phyloP scores from a whole-genome alignment of 2,797 vertebrate genomes.

The Acridotheres tristis region DNA sequence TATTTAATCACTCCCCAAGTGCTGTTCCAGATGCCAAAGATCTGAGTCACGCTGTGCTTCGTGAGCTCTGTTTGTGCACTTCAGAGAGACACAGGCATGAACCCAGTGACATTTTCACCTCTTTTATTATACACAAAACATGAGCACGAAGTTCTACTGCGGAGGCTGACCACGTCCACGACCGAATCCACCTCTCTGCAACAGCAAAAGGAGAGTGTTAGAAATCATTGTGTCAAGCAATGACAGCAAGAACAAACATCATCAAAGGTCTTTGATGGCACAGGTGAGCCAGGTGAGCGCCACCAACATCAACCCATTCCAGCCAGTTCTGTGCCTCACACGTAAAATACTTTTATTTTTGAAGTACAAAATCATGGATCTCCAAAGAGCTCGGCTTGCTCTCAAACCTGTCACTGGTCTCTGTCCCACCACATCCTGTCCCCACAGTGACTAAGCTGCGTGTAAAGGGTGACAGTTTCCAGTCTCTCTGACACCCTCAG shows the following conservation, averaged over 20 bases:
- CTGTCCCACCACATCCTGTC: accelerated
- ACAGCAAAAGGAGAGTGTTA: conserved; percentile 50
- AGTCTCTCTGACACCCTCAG: background rate
- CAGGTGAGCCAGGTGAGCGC: background rate
- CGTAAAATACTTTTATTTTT: background rate
- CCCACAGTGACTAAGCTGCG: accelerated
- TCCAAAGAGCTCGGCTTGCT: background rate
- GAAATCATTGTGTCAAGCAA: background rate
- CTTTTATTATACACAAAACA: conserved; percentile 91
- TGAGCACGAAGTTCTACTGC: conserved; percentile 81
- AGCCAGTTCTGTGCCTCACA: background rate
- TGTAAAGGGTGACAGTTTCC: background rate
- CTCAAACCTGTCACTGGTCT: background rate
- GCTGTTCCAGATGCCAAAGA: background rate
- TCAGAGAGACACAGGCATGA: background rate
- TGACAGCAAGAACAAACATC: background rate
- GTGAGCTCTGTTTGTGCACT: background rate
- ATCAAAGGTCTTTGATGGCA: background rate
- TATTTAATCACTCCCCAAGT: background rate
- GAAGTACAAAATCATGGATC: background rate
- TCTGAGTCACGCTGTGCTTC: background rate
- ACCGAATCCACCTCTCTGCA: conserved; percentile 96
- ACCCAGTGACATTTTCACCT: conserved; percentile 49
- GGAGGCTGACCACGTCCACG: conserved; percentile 97
- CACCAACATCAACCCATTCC: background rate